Evolutionary conservation across 2,888 invertebrate species (phyloP), one percentile per base, ranked within the genome.

Genomic region (Hetaerina titia): DNA sequence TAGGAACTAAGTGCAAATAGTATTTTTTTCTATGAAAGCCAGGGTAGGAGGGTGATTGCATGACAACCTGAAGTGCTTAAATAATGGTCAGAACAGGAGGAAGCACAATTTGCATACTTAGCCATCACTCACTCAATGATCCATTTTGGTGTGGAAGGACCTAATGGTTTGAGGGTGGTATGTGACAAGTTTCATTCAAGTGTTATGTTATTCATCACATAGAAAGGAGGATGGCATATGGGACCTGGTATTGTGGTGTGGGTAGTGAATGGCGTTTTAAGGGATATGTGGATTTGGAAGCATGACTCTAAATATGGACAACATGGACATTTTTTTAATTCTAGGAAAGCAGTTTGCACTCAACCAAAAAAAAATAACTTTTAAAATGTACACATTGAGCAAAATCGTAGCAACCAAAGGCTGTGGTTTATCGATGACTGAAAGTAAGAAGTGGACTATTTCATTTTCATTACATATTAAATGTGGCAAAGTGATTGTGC

Each of bases 101-200:
- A 92, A 92, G 92, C 92, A 69, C 56, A 69, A 92, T 31, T 74
- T 69, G 69, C 92, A 92, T 92, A 92, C 92, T 69, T 92, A 56
- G 92, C 92, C 69, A 92, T 92, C 92, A 92, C 31, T 92, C 92
- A 92, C 69, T 92, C 92, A 57, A 74, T n/a, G 56, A 60, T 45
- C 92, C 81, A 31, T 19, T 31, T 81, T 56, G 92, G 92, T 92
- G 92, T 69, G 56, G 45, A 60, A 69, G 92, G 92, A 63, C 92
- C 92, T n/a, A 74, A 69, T 31, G 74, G 22, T 22, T 74, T 56
- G 22, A 89, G 69, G 92, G n/a, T 45, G 17, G n/a, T 31, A 22
- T 90, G 69, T 56, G 64, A 56, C 25, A 57, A 92, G 57, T 92
- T 69, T 69, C 56, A 92, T 92, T 69, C 92, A 92, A n/a, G 13